These are phyloP conservation scores for Palythoa heliodiscus DNA, from an alignment of 92 coral and sea anemone species.

Conservation along the genomic window DNA sequence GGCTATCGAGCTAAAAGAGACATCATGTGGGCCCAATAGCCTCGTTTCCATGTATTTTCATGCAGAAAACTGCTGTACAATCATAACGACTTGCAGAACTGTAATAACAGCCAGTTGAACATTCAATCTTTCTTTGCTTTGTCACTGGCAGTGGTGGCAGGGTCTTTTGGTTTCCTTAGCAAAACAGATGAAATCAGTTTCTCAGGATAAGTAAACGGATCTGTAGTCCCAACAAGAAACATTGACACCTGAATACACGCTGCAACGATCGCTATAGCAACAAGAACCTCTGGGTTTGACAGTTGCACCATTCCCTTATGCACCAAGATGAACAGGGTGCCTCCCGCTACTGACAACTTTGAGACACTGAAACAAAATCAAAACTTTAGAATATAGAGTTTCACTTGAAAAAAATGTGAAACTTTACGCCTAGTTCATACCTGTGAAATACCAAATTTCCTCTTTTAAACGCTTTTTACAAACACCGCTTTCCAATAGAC, in stretches of 20 bases:
- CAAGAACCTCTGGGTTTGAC: slow-evolving; percentile 58
- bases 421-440: no score
- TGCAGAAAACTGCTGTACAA: no score
- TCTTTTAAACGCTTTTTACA: no score
- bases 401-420: background rate
- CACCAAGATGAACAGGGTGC: slow-evolving; percentile 58
- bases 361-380: slow-evolving; percentile 66
- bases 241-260: slow-evolving; percentile 64
- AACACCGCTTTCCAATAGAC: no score
- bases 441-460: no score
- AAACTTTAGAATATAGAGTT: background rate
- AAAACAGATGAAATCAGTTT: slow-evolving; percentile 68
- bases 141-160: slow-evolving; percentile 58
- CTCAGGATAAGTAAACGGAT: slow-evolving; percentile 73
- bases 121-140: slow-evolving; percentile 57
- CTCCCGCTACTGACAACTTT: slow-evolving; percentile 66
- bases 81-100: no score
- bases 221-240: slow-evolving; percentile 57
- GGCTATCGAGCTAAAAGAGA: no score
- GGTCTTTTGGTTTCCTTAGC: slow-evolving; percentile 64
- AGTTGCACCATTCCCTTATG: slow-evolving; percentile 59
- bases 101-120: background rate
- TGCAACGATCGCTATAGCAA: slow-evolving; percentile 51
- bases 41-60: no score
- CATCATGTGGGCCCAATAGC: no score